phyloP scores from a whole-genome alignment of 1,140 invertebrate species.

The Helicoverpa zea region DNA sequence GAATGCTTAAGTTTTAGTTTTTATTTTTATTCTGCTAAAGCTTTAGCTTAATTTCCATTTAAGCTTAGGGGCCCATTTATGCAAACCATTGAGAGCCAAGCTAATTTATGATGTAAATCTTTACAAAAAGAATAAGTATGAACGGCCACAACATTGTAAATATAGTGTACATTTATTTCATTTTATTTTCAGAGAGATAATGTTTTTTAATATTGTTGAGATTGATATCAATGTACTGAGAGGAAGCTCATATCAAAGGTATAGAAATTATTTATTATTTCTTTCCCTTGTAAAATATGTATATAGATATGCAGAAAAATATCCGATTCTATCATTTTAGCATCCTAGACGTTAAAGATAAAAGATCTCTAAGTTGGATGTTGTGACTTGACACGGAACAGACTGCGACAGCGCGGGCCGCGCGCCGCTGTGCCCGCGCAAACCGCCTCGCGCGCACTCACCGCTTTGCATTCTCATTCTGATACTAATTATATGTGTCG shows the following conservation, averaged over 20 bases:
- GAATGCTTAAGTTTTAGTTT: background rate
- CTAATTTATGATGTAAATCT: background rate
- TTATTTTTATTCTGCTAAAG: no score
- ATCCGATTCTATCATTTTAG: conserved; percentile 65
- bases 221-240: conserved; percentile 67
- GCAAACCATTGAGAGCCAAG: conserved; percentile 4
- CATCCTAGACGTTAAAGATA: conserved; percentile 52
- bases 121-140: conserved; percentile 18
- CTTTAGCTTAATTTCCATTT: background rate
- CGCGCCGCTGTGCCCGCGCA: background rate
- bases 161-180: conserved; percentile 62
- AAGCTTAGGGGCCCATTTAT: conserved; percentile 4
- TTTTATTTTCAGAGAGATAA: conserved; percentile 56
- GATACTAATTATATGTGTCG: background rate
- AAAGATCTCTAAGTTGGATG: conserved; percentile 62
- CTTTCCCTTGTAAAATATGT: conserved; percentile 84
- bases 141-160: conserved; percentile 61
- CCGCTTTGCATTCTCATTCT: background rate
- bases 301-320: conserved; percentile 78
- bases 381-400: conserved; percentile 49
- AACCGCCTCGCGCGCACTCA: background rate
- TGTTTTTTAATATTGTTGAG: conserved; percentile 57
- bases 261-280: conserved; percentile 80
- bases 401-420: conserved; percentile 8
- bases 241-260: conserved; percentile 78